Base-by-base conservation (phyloP, 2,888 invertebrate genomes). In the Pyralis farinalis region DNA sequence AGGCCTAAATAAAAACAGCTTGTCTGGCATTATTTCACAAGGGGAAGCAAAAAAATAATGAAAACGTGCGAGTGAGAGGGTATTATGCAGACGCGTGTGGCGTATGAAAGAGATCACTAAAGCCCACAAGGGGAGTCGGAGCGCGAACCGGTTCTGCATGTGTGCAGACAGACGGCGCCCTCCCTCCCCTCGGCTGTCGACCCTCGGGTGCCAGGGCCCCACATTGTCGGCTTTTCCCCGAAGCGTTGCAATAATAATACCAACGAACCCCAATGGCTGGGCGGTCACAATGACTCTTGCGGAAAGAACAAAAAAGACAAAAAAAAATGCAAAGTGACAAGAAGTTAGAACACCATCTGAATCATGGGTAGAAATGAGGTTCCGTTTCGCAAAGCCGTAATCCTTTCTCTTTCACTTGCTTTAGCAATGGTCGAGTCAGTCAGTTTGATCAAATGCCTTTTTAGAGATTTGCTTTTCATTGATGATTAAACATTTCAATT, bases 61-160 rank as follows among this genome's bases (percentile, higher is more conserved):
- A 80, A 82, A 86, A 79, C 59, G 85, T 79, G 79, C 72, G 79
- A 82, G 63, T 46, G 79, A 75, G 81, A 81, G 58, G 72, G 73
- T 61, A 49, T 61, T 67, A 79, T 78, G 76, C 74, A 68, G 61
- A 67, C 79, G 79, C 76, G 77, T 81, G 78, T 78, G 82, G 76
- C 71, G 65, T 68, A 67, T 73, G 70, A 86, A 70, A 75, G 75
- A 76, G 75, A 73, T 55, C 55, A 58, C 63, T 61, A 63, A 71
- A 76, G 67, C 71, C 71, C 74, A 78, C 75, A 75, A 78, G 83
- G 83, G 83, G 81, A 85, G 82, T 76, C 66, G 62, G 77, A 78
- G 71, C 80, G 77, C 76, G 71, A 84, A 84, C 86, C 84, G 85
- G 87, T 83, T 83, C 85, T 84, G 83, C 84, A 84, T 83, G 86